Conservation (phyloP, 2,797 vertebrate species). For the Borostomias antarcticus region DNA sequence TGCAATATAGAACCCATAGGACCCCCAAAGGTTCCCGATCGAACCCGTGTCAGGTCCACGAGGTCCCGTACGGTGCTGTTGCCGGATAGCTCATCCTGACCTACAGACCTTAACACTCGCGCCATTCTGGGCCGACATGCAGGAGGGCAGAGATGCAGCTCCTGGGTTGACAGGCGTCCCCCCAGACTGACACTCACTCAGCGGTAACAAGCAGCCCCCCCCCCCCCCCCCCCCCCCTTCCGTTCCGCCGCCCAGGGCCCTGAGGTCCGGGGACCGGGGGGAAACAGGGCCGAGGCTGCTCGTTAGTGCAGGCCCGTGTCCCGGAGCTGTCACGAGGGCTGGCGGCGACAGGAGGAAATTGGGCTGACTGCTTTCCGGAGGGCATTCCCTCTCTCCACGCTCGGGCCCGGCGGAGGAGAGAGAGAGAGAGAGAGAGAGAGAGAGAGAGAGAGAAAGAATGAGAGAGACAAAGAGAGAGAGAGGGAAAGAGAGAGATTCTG, state of each 20-base stretch:
- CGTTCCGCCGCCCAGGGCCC: constrained; percentile 38
- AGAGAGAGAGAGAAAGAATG: no score
- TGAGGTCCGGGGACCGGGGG: constrained; percentile 78
- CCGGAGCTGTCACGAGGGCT: constrained; percentile 84
- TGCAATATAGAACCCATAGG: no score
- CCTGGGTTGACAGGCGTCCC: constrained; percentile 74
- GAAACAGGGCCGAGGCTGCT: constrained; percentile 82
- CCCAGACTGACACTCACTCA: constrained; percentile 82
- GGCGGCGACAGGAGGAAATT: constrained; percentile 85
- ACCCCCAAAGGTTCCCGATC: no score
- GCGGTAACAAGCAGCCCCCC: constrained; percentile 81
- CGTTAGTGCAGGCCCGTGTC: constrained; percentile 84
- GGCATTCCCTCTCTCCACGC: constrained; percentile 31
- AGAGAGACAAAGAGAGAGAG: no score
- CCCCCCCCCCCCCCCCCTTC: constrained; percentile 11
- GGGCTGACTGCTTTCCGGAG: constrained; percentile 66
- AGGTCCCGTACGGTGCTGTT: no score
- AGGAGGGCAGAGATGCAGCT: constrained; percentile 39
- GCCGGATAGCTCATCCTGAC: background rate
- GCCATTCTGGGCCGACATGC: constrained; percentile 31
- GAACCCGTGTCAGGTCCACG: no score
- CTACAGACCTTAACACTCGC: constrained; percentile 24
- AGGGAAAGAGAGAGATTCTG: no score
- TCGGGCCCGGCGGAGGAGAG: constrained; percentile 54
- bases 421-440: constrained; percentile 10